phyloP scores from a whole-genome alignment of 2,113 vertebrate species.

The Zootoca vivipara region DNA sequence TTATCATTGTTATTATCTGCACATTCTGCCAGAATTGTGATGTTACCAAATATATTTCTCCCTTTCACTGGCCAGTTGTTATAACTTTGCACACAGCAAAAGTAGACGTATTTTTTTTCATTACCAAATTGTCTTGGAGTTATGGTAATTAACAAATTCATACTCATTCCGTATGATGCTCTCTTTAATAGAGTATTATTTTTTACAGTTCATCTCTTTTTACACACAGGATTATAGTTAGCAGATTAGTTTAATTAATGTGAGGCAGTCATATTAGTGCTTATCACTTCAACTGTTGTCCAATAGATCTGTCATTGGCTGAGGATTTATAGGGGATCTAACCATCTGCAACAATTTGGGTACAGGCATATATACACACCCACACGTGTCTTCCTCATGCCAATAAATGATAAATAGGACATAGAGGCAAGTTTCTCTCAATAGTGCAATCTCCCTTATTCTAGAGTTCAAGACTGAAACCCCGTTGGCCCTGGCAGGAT shows the following conservation, averaged over 20 bases:
- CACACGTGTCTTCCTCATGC: not conserved
- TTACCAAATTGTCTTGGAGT: not conserved
- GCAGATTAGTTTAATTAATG: slow-evolving; percentile 29
- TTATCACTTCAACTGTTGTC: slow-evolving; percentile 7
- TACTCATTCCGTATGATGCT: slow-evolving; percentile 17
- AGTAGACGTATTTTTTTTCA: not conserved
- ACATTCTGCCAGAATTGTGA: not conserved
- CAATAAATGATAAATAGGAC: not conserved
- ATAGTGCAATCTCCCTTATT: not conserved
- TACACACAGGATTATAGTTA: slow-evolving; percentile 10
- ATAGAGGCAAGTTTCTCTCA: not conserved
- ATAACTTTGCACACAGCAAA: not conserved
- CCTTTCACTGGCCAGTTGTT: not conserved
- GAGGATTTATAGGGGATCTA: not conserved
- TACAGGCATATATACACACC: no score
- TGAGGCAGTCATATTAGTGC: not conserved
- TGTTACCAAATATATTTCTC: not conserved
- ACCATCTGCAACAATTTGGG: not conserved
- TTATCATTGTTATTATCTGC: not conserved
- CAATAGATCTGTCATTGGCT: slow-evolving; percentile 4
- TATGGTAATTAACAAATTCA: slow-evolving; percentile 9
- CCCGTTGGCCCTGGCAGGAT: not conserved
- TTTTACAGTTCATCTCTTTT: slow-evolving; percentile 29
- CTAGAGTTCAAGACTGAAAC: not conserved
- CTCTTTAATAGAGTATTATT: slow-evolving; percentile 27